Evolutionary conservation across 2,888 invertebrate genomes (phyloP), one percentile per base, ranked within the genome.

Genomic region (Phaedon cochleariae): DNA sequence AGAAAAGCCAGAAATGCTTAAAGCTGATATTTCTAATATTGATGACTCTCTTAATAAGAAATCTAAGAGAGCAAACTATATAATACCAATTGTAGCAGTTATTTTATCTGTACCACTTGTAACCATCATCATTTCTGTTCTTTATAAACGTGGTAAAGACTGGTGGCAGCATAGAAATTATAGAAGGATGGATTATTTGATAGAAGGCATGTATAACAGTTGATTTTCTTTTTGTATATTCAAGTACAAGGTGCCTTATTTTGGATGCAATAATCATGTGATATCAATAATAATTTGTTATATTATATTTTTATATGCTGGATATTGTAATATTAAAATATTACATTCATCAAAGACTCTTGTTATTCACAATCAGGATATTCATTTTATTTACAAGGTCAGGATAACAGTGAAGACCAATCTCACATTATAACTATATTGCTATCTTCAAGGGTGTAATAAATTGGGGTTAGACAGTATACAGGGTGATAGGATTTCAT

Each of bases 151-250:
- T 71, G 90, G 93, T n/a, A 86, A 90, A 73, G 94, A 94, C 79
- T 92, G 92, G 80, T 94, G 94, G 93, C 90, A 91, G 74, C 92
- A 94, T 72, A 87, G 94, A 73, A 94, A 95, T 82, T 95, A 95
- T 77, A 89, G 92, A 69, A 86, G 94, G 80, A 94, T 95, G 94
- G 94, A 95, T 83, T 94, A 93, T 79, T 86, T 95, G 12, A 90
- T 95, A 62, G 94, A 95, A 83, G 95, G 94, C 75, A 94, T 95
- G 92, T 95, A 95, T 79, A 93, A 94, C 84, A 93, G 93, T 79
- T 93, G 69, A 57, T 6, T 49, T 31, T 22, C 65, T 53, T 58
- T 9, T 57, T 61, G 10, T 57, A 17, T 57, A 9, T 45, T 45
- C 21, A 1, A 48, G 17, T 48, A 10, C n/a, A 26, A 45, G 21